These are phyloP conservation scores for Montipora sp. DNA, from an alignment of 64 coral and sea anemone species.

Conservation along the genomic window DNA sequence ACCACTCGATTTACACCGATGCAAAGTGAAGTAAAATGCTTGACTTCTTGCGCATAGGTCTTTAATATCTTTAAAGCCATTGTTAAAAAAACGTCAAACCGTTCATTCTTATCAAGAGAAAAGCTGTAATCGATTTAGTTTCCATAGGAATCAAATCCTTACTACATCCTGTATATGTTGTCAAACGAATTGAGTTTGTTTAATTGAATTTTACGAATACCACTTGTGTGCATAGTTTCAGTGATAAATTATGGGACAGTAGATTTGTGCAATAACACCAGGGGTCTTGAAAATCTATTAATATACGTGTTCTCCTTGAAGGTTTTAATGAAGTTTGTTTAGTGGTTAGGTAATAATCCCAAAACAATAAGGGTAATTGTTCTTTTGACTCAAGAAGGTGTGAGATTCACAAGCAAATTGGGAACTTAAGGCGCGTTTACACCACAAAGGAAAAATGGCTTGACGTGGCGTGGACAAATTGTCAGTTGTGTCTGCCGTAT, in stretches of 20 bases:
- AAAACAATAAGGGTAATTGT: not conserved
- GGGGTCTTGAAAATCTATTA: not conserved
- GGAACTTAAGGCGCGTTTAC: too few species aligned
- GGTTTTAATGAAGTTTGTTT: not conserved
- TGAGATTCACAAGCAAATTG: too few species aligned
- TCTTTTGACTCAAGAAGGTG: not conserved
- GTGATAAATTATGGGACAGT: not conserved
- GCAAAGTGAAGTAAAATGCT: not conserved
- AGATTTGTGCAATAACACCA: not conserved
- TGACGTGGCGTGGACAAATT: not conserved
- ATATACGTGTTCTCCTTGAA: not conserved
- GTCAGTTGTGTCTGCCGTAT: too few species aligned
- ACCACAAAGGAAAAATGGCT: not conserved
- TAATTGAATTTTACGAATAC: too few species aligned
- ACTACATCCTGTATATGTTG: too few species aligned
- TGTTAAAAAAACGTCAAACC: not conserved
- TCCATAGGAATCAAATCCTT: not conserved
- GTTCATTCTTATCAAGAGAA: not conserved
- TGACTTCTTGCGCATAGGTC: not conserved
- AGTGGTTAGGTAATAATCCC: not conserved
- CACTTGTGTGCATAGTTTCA: too few species aligned
- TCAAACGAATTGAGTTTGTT: too few species aligned
- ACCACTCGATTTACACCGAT: not conserved
- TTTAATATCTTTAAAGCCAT: not conserved
- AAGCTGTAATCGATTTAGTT: not conserved